A percentile compares a stretch with the other conserved stretches of the same genome.
Evolutionary conservation across 2,888 invertebrate genomes (phyloP).

Genomic region (Isoperla grammatica): DNA sequence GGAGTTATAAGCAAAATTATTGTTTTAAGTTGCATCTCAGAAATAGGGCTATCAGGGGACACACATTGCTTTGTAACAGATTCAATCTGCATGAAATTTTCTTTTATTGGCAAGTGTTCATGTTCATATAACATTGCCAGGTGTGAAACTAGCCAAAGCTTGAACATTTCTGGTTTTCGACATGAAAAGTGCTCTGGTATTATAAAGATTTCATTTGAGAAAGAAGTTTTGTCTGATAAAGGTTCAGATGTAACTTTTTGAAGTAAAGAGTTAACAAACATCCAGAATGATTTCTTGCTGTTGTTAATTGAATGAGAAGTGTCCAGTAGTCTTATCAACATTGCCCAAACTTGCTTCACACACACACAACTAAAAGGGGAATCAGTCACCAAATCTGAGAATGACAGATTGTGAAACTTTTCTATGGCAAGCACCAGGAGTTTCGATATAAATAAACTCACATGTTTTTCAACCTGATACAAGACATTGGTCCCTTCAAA

Average conservation of each 20-base stretch:
- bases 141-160: constrained; percentile 3
- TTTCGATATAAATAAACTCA: background rate
- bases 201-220: too few relatives aligned
- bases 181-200: background rate
- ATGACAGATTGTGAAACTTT: background rate
- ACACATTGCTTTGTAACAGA: constrained; percentile 45
- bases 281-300: background rate
- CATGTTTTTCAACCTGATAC: constrained; percentile 1
- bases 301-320: background rate
- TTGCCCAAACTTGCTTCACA: background rate
- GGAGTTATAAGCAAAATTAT: constrained; percentile 45
- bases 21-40: constrained; percentile 47
- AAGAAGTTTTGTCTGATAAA: background rate
- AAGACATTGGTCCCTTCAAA: background rate
- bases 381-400: background rate
- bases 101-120: background rate
- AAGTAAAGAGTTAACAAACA: background rate
- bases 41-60: constrained; percentile 41
- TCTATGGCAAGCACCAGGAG: background rate
- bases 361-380: constrained; percentile 3
- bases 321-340: constrained; percentile 1
- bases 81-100: constrained; percentile 47
- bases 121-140: background rate
- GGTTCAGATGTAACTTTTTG: background rate
- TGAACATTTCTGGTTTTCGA: constrained; percentile 1